phyloP scores from a whole-genome alignment of 2,888 invertebrate genomes.

The Hirtodrosophila duncani region DNA sequence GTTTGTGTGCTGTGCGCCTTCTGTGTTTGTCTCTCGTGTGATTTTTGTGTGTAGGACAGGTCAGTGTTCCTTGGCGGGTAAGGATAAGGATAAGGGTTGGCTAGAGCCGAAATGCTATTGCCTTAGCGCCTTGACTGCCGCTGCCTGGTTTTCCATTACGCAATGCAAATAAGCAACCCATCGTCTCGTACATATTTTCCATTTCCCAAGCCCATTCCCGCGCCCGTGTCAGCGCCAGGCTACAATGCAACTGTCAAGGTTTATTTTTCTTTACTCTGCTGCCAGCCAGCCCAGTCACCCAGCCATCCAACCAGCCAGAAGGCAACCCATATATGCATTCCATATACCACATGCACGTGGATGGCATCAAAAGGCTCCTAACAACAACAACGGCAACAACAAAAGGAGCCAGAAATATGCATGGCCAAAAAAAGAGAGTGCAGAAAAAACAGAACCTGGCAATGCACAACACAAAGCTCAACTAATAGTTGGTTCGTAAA shows the following conservation, averaged over 20 bases:
- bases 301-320: too few species aligned
- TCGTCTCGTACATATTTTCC: slow-evolving; percentile 1
- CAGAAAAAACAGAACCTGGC: slow-evolving; percentile 29
- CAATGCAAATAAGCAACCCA: slow-evolving; percentile 60
- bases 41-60: slow-evolving; percentile 57
- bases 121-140: slow-evolving; percentile 29
- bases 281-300: slow-evolving; percentile 1
- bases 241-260: slow-evolving; percentile 73
- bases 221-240: slow-evolving; percentile 37
- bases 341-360: slow-evolving; percentile 24
- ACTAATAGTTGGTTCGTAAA: slow-evolving; percentile 57
- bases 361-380: slow-evolving; percentile 42
- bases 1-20: slow-evolving; percentile 16
- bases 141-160: slow-evolving; percentile 54
- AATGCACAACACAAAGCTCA: slow-evolving; percentile 36
- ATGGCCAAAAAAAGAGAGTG: slow-evolving; percentile 27
- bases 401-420: slow-evolving; percentile 19
- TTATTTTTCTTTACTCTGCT: slow-evolving; percentile 33
- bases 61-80: slow-evolving; percentile 43
- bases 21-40: slow-evolving; percentile 45
- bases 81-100: slow-evolving; percentile 31
- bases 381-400: slow-evolving; percentile 17
- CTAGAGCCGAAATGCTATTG: slow-evolving; percentile 11
- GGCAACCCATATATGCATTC: background rate
- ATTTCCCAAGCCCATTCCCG: background rate